Percentiles rank a stretch among this genome's conserved stretches.
Conservation (phyloP, 2,888 invertebrate genomes). For the Tipula confusa region DNA sequence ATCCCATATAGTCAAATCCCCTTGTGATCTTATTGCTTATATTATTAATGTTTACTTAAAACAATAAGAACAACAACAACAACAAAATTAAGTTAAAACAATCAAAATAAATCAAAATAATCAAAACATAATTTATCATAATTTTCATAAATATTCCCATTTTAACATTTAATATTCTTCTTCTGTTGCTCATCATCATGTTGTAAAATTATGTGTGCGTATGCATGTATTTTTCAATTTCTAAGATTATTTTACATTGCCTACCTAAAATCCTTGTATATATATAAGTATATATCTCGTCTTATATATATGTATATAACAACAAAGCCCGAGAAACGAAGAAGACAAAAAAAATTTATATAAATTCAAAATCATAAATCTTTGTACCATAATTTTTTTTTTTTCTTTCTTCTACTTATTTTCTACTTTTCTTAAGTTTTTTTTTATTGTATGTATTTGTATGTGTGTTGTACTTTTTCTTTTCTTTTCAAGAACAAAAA, state of each 20-base stretch:
- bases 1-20: neutral
- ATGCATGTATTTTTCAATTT: neutral
- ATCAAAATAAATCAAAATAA: constrained; percentile 6
- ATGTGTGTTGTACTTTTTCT: constrained; percentile 14
- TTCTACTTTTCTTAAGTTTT: neutral
- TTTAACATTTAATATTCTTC: neutral
- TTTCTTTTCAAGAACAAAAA: neutral
- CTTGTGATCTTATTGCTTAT: neutral
- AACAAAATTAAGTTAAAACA: neutral
- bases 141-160: neutral
- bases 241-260: neutral
- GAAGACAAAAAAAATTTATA: neutral
- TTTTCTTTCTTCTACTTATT: neutral
- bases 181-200: neutral
- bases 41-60: neutral
- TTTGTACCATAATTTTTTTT: neutral
- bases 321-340: neutral
- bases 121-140: constrained; percentile 6
- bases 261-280: neutral
- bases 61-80: neutral
- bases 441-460: neutral
- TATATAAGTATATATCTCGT: too few species aligned
- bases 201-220: neutral
- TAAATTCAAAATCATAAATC: constrained; percentile 6
- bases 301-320: too few species aligned